A percentile compares a stretch with the other conserved stretches of the same genome.
phyloP scores from a whole-genome alignment of 2,888 invertebrate species.

The Gibbula magus region DNA sequence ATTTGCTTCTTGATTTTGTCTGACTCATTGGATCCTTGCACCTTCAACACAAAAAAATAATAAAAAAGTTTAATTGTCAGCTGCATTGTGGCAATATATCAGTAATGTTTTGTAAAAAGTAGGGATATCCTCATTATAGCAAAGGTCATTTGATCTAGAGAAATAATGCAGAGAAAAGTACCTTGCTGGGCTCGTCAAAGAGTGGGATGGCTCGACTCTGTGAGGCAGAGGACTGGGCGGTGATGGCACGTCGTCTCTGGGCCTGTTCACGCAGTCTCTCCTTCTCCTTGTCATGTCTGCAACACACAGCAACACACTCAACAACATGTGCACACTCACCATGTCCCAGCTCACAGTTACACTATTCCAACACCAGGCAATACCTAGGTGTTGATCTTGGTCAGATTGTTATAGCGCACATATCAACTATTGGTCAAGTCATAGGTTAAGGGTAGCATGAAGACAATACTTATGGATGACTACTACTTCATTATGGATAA shows the following conservation, averaged over 20 bases:
- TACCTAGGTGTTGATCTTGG: too few species aligned
- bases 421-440: too few species aligned
- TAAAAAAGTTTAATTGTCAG: neutral
- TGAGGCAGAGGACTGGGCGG: neutral
- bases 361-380: too few species aligned
- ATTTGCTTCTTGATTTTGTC: neutral
- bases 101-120: neutral
- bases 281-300: conserved; percentile 3
- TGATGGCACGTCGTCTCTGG: neutral
- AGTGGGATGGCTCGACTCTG: neutral
- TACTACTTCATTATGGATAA: too few species aligned
- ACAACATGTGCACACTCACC: too few species aligned
- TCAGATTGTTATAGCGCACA: too few species aligned
- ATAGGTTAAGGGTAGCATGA: too few species aligned
- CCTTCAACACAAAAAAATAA: neutral
- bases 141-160: too few species aligned
- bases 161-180: neutral
- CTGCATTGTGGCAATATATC: neutral
- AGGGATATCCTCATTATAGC: neutral
- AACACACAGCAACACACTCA: neutral
- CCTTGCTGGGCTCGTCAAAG: neutral
- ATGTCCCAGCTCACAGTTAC: too few species aligned
- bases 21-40: neutral
- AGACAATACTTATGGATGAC: too few species aligned
- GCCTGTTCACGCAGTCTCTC: neutral